Evolutionary conservation across 2,113 vertebrate species (phyloP), one percentile per base, ranked within the genome.

Genomic region (Notechis scutatus): DNA sequence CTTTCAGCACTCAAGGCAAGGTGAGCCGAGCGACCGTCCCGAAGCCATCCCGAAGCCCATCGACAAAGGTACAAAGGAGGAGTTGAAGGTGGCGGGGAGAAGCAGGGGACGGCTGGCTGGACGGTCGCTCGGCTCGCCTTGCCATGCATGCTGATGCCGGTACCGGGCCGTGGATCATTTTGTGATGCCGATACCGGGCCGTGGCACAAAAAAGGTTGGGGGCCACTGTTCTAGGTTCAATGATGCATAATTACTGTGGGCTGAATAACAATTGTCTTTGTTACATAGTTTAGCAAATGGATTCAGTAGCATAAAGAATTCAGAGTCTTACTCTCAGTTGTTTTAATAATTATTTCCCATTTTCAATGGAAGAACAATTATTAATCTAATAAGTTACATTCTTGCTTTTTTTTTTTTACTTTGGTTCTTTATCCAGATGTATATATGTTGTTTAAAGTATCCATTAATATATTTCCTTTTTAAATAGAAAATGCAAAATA

Each of bases 401-500:
- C 50, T 90, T 90, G 52, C 8, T 52, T 69, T 21, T 61, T 69
- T 21, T 61, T 90, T 15, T 45, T 11, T 24, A 45, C 7, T 50
- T 64, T 1, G 5, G 47, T 10, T 90, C 26, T 54, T 4, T 50
- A 90, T 90, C 29, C 61, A 69, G 57, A 87, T 91, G 42, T 42
- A 81, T 59, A 90, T 18, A 87, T 94, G 24, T 86, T 86, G 91
- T 94, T 90, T 34, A 90, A 69, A 69, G 1, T 21, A 39, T 34
- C 88, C 39, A 91, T 74, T 29, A 85, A 20, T 61, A 91, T 39
- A 56, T 74, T 81, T 85, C 81, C 45, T 34, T 18, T 0, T 52
- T 55, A 85, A 88, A 93, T 87, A 92, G 95, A 95, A 95, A 96
- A 93, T 64, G 18, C 18, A 81, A 81, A 9, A 42, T 39, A 42